Evolutionary conservation across 2,888 invertebrate species (phyloP), one percentile per base, ranked within the genome.

Genomic region (Netelia melanura): DNA sequence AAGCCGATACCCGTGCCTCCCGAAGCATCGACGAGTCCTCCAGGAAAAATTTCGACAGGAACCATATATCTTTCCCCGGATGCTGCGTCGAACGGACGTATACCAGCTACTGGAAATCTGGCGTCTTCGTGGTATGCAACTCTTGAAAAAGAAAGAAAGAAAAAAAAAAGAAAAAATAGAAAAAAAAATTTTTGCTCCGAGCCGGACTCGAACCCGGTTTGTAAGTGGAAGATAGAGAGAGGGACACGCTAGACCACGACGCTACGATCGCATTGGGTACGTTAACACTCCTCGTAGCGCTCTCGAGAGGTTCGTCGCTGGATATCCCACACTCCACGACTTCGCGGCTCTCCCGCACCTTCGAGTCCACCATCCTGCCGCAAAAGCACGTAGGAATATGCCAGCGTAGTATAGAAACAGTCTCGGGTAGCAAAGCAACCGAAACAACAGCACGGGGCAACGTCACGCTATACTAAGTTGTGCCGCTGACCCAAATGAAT

Each of bases 401-500:
- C 30, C 30, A 62, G 9, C 61, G 3, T 44, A 81, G 78, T 77
- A 75, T 74, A 75, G 70, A 71, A 58, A 67, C 44, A 70, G 56
- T 71, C 75, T 72, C 82, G 25, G 23, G 1, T 17, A 74, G 80
- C 67, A 74, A 80, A 67, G 56, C 65, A 67, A 74, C 48, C 38
- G 54, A 72, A 58, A 65, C 64, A 65, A 54, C 23, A 43, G 64
- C 52, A 30, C 68, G 44, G 78, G 58, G 79, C 70, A 80, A 83
- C 83, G 85, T 86, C 83, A 86, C 85, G 83, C 83, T 87, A 86
- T 86, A 86, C 86, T 87, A 85, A 85, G 87, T 89, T 91, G 91
- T 91, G 90, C 92, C 86, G 92, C 90, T 92, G 92, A 92, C 92
- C 92, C 91, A 92, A 92, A 92, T 92, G 92, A 91, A 91, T 91